These are phyloP conservation scores for Nephrocerus scutellatus DNA, from an alignment of 2,888 invertebrate genomes.

Conservation along the genomic window DNA sequence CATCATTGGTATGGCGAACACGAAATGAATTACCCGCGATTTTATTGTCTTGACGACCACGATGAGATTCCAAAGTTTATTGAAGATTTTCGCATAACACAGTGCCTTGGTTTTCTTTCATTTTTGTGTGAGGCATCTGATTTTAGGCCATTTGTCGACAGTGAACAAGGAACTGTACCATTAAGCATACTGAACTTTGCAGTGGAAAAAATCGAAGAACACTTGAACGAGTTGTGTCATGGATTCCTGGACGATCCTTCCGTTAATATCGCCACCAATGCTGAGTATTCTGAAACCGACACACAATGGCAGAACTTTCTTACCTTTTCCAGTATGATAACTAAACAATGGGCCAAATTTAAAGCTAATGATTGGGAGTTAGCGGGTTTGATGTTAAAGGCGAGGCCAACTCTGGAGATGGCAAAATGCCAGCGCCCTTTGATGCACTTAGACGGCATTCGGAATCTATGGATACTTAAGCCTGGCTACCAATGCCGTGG, in stretches of 20 bases:
- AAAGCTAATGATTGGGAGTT: slow-evolving; percentile 27
- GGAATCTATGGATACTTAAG: slow-evolving; percentile 87
- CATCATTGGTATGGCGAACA: slow-evolving; percentile 39
- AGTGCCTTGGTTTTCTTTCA: slow-evolving; percentile 70
- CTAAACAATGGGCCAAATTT: slow-evolving; percentile 36
- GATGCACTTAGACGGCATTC: slow-evolving; percentile 66
- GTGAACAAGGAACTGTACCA: slow-evolving; percentile 52
- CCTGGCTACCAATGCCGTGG: slow-evolving; percentile 78
- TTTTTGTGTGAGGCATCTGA: too few relatives aligned
- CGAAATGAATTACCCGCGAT: slow-evolving; percentile 62
- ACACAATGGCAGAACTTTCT: slow-evolving; percentile 32
- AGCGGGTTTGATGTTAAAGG: slow-evolving; percentile 36
- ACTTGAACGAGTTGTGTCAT: slow-evolving; percentile 29
- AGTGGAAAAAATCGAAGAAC: slow-evolving; percentile 25
- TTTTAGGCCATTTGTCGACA: slow-evolving; percentile 50
- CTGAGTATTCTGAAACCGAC: slow-evolving; percentile 22
- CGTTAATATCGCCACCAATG: slow-evolving; percentile 1
- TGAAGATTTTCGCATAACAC: slow-evolving; percentile 67
- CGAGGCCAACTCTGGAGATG: slow-evolving; percentile 55
- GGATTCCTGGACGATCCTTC: slow-evolving; percentile 24
- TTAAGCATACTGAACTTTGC: slow-evolving; percentile 39
- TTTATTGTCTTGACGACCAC: slow-evolving; percentile 40
- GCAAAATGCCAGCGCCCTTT: slow-evolving; percentile 56
- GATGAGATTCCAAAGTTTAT: slow-evolving; percentile 38
- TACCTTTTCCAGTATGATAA: slow-evolving; percentile 33